Evolutionary conservation across 2,888 invertebrate species (phyloP), one percentile per base, ranked within the genome.

Genomic region (Copidosoma aretas): DNA sequence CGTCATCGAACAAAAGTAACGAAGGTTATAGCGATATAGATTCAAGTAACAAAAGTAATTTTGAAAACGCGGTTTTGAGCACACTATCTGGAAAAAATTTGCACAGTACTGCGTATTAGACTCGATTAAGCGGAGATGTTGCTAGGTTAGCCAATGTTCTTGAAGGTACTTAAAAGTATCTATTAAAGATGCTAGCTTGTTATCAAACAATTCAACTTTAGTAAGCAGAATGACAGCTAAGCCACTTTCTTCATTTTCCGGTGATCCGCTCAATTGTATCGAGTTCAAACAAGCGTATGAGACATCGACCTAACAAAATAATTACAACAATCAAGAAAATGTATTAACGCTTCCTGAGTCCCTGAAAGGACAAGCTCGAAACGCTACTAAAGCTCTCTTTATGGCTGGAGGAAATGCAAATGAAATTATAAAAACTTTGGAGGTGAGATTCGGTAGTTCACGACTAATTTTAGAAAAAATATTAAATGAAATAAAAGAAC

Each of bases 391-490:
- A 14, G 17, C 39, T 1, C 24, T 57, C 14, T 57, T 32, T 17
- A n/a, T 39, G 10, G 57, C 57, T 12, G 57, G 39, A 15, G 15
- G 24, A 10, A 57, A 12, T 41, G 4, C 57, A 8, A 10, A 32
- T 15, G 41, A 57, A 5, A 57, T 57, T 10, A 57, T 57, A 19
- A 15, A 57, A 12, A 39, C 39, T 39, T 57, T 57, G 19, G 41
- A 57, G n/a, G 19, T 57, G 57, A 21, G n/a, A n/a, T n/a, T n/a
- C n/a, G n/a, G n/a, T n/a, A n/a, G n/a, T n/a, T n/a, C n/a, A n/a
- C n/a, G n/a, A n/a, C n/a, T n/a, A n/a, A n/a, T n/a, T n/a, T n/a
- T n/a, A n/a, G n/a, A n/a, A n/a, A n/a, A n/a, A n/a, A n/a, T n/a
- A n/a, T n/a, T n/a, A n/a, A n/a, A n/a, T n/a, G n/a, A n/a, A n/a